Evolutionary conservation across 1,140 invertebrate genomes (phyloP).

Genomic region (Tenebrio molitor): DNA sequence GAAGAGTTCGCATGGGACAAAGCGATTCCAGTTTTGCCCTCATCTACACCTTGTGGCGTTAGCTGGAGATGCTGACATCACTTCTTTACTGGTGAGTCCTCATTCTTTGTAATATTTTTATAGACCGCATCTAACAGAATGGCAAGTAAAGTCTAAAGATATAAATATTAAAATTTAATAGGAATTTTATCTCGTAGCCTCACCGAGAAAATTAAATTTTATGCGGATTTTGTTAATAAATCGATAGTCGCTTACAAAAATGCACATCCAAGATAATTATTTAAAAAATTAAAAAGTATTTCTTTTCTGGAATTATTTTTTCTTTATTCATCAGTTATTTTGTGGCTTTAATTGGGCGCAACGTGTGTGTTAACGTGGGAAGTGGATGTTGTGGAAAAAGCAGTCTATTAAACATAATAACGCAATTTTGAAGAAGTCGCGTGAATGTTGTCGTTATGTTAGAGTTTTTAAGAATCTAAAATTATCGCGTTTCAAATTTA

Average conservation of each 20-base stretch:
- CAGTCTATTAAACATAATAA: too few species aligned
- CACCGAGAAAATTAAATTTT: background rate
- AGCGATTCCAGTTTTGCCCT: slow-evolving; percentile 70
- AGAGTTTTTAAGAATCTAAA: too few species aligned
- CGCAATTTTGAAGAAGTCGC: slow-evolving; percentile 5
- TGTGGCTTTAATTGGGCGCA: too few species aligned
- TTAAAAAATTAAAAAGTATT: too few species aligned
- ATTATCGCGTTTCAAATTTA: too few species aligned
- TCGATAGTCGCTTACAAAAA: background rate
- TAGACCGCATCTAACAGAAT: too few species aligned
- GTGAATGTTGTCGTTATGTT: background rate
- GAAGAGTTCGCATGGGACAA: slow-evolving; percentile 66
- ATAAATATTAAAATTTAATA: background rate
- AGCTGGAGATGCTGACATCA: slow-evolving; percentile 55
- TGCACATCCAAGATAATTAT: background rate
- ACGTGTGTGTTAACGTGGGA: too few species aligned
- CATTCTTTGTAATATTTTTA: background rate
- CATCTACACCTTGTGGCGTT: slow-evolving; percentile 70
- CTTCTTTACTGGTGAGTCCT: slow-evolving; percentile 45
- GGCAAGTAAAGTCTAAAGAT: background rate
- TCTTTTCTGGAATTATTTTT: too few species aligned
- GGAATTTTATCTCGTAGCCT: background rate
- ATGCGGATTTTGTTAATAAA: slow-evolving; percentile 9
- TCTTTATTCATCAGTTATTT: too few species aligned
- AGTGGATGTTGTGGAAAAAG: too few species aligned